Conservation (phyloP, 1,140 invertebrate species). For the Oryctes rhinoceros region DNA sequence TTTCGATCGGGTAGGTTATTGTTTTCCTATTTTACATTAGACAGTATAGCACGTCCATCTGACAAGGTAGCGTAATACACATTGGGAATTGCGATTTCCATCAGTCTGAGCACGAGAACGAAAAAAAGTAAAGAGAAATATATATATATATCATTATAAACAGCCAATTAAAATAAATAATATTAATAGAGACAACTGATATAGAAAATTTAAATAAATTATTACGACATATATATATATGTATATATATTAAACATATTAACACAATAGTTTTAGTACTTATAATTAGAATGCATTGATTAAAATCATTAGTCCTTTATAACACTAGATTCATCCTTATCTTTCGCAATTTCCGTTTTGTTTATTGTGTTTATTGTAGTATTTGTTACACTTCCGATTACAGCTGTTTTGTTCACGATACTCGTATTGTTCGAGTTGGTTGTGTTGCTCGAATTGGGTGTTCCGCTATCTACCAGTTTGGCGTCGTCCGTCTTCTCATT, state of each 20-base stretch:
- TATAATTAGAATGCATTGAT: slow-evolving; percentile 43
- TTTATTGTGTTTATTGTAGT: slow-evolving; percentile 46
- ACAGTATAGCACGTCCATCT: slow-evolving; percentile 6
- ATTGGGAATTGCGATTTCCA: background rate
- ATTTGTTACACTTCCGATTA: slow-evolving; percentile 40
- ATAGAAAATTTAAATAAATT: slow-evolving; percentile 42
- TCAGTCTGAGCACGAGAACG: slow-evolving; percentile 16
- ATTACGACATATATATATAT: slow-evolving; percentile 36
- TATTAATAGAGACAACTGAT: slow-evolving; percentile 39
- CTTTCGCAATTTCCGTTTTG: slow-evolving; percentile 48
- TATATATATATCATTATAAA: slow-evolving; percentile 17
- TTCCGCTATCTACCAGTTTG: slow-evolving; percentile 50
- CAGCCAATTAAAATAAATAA: slow-evolving; percentile 42
- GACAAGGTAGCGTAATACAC: background rate
- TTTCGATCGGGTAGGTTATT: background rate
- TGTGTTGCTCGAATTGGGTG: slow-evolving; percentile 42
- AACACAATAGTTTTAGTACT: slow-evolving; percentile 51
- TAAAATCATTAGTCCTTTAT: slow-evolving; percentile 54
- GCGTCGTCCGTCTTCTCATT: slow-evolving; percentile 56
- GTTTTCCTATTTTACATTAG: background rate
- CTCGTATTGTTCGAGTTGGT: slow-evolving; percentile 43
- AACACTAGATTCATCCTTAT: slow-evolving; percentile 52
- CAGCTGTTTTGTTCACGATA: slow-evolving; percentile 44
- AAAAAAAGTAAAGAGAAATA: background rate
- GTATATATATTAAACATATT: slow-evolving; percentile 38